Evolutionary conservation across 2,113 vertebrate genomes (phyloP).

Genomic region (Malurus alboscapulatus): DNA sequence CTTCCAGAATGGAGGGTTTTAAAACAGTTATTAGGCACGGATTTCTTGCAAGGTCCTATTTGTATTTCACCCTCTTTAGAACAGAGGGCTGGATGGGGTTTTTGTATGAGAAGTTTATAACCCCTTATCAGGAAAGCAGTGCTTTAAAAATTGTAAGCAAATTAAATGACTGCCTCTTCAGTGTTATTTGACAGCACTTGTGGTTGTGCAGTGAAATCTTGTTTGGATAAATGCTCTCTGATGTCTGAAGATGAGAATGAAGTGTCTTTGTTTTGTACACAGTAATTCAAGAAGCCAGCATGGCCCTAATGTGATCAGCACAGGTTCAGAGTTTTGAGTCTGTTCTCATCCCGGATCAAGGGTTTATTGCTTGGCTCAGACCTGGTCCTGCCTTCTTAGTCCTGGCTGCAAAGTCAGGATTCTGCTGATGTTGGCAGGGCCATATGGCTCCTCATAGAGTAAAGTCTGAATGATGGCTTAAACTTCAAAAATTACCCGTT

Average conservation of each 20-base stretch:
- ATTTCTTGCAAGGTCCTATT: background rate
- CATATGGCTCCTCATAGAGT: background rate
- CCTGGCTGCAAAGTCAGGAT: background rate
- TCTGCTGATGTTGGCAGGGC: background rate
- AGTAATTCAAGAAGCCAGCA: background rate
- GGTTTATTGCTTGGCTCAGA: background rate
- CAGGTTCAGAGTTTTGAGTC: background rate
- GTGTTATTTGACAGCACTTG: background rate
- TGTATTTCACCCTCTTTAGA: background rate
- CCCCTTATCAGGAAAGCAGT: background rate
- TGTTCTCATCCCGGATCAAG: background rate
- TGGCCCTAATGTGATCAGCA: background rate
- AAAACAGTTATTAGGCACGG: background rate
- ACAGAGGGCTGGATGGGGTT: background rate
- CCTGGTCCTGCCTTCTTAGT: background rate
- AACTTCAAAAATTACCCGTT: background rate
- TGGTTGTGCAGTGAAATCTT: background rate
- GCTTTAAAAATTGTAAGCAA: background rate
- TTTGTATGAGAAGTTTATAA: background rate
- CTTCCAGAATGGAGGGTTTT: background rate
- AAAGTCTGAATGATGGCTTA: background rate
- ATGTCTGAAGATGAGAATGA: background rate
- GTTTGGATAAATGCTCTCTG: background rate
- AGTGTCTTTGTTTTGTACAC: background rate
- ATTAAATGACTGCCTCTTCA: background rate